These are phyloP conservation scores for Plagodis dolabraria DNA, from an alignment of 2,888 invertebrate species.

Conservation along the genomic window DNA sequence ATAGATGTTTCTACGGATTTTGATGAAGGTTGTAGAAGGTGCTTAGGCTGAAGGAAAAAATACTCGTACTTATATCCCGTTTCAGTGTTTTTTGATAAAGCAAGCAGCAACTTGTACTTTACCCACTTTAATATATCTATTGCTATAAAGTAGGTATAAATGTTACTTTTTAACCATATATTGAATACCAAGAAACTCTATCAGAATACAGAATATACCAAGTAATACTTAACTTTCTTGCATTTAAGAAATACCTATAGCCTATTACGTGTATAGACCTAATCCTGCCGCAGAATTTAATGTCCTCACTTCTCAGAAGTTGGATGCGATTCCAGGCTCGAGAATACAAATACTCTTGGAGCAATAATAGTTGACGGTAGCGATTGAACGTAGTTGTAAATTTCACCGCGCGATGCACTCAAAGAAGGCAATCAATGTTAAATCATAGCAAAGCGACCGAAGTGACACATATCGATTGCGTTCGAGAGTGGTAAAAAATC, in stretches of 20 bases:
- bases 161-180: too few species aligned
- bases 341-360: constrained; percentile 48
- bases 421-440: constrained; percentile 77
- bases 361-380: constrained; percentile 63
- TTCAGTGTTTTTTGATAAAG: too few species aligned
- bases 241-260: constrained; percentile 35
- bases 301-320: constrained; percentile 57
- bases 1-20: too few species aligned
- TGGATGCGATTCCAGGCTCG: constrained; percentile 42
- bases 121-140: too few species aligned
- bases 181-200: too few species aligned
- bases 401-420: constrained; percentile 62
- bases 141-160: too few species aligned
- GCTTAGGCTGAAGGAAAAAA: too few species aligned
- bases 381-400: constrained; percentile 69
- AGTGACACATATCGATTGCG: constrained; percentile 65
- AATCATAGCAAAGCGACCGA: constrained; percentile 71
- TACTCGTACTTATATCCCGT: too few species aligned
- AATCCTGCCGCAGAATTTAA: constrained; percentile 57
- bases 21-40: too few species aligned
- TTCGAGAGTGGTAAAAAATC: constrained; percentile 56
- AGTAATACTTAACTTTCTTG: constrained; percentile 36
- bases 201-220: too few species aligned
- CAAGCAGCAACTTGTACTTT: too few species aligned
- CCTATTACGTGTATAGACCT: constrained; percentile 48